These are phyloP conservation scores for Subanguina moxae DNA, from an alignment of 1,140 invertebrate genomes.

Conservation along the genomic window DNA sequence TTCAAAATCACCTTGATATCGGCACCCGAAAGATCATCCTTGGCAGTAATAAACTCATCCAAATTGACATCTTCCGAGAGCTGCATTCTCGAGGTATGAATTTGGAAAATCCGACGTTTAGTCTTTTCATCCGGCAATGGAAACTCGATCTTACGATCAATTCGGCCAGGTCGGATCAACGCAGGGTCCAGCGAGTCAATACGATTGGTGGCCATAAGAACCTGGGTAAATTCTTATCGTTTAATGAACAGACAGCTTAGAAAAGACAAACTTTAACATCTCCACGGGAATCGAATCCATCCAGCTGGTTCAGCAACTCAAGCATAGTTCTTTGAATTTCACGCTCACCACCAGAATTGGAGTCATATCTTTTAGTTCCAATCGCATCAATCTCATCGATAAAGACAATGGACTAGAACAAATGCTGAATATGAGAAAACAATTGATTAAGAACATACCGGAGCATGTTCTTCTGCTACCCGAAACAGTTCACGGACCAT, in stretches of 20 bases:
- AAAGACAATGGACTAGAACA: constrained; percentile 83
- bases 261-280: constrained; percentile 77
- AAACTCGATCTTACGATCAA: constrained; percentile 99
- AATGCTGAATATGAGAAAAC: constrained; percentile 16
- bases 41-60: constrained; percentile 95
- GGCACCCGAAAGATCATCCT: constrained; percentile 97
- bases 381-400: constrained; percentile 99
- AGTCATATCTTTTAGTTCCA: constrained; percentile 95
- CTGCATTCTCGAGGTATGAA: constrained; percentile 97
- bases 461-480: constrained; percentile 97
- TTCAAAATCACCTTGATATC: constrained; percentile 68
- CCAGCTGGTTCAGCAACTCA: constrained; percentile 94
- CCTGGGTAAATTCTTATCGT: constrained; percentile 61
- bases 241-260: neutral
- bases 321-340: constrained; percentile 99
- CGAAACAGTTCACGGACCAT: constrained; percentile 92
- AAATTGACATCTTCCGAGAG: constrained; percentile 93
- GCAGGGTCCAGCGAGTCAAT: constrained; percentile 99
- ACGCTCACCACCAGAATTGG: constrained; percentile 96
- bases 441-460: constrained; percentile 59
- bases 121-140: constrained; percentile 98
- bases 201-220: constrained; percentile 98
- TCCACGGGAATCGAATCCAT: constrained; percentile 93
- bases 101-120: constrained; percentile 92
- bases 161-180: constrained; percentile 92